Evolutionary conservation across 2,888 invertebrate genomes (phyloP).

Genomic region (Drosophila anomalata): DNA sequence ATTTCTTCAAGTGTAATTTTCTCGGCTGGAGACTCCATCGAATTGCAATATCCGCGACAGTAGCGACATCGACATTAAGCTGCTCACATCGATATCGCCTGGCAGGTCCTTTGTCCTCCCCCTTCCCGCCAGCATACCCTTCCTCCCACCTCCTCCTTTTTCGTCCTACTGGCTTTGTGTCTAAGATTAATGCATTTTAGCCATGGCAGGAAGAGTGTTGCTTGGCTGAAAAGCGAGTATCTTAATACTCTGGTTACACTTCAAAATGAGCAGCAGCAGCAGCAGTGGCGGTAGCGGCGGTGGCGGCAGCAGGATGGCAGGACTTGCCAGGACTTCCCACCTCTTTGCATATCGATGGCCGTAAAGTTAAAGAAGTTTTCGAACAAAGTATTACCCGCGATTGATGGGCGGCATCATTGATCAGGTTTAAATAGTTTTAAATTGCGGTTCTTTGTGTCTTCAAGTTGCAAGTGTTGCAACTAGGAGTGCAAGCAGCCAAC

Average conservation of each 20-base stretch:
- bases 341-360: constrained; percentile 62
- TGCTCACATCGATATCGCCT: constrained; percentile 46
- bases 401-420: constrained; percentile 60
- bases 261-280: constrained; percentile 53
- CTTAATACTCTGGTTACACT: constrained; percentile 75
- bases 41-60: constrained; percentile 75
- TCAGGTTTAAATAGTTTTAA: constrained; percentile 52
- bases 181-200: constrained; percentile 72
- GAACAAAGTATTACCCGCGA: constrained; percentile 52
- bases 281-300: no score
- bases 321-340: neutral
- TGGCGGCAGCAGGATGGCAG: neutral
- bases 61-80: constrained; percentile 57
- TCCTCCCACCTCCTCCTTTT: constrained; percentile 1
- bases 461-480: constrained; percentile 14
- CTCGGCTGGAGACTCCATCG: constrained; percentile 57
- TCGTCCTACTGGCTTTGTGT: neutral
- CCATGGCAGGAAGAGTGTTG: constrained; percentile 26
- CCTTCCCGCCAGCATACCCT: neutral
- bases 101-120: constrained; percentile 41
- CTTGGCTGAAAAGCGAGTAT: constrained; percentile 40
- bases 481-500: no score
- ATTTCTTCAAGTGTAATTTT: neutral
- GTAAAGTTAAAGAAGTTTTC: constrained; percentile 55
- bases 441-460: constrained; percentile 24